Percentiles rank a stretch among this genome's conserved stretches.
phyloP scores from a whole-genome alignment of 2,888 invertebrate species.

The Tetragonisca angustula region DNA sequence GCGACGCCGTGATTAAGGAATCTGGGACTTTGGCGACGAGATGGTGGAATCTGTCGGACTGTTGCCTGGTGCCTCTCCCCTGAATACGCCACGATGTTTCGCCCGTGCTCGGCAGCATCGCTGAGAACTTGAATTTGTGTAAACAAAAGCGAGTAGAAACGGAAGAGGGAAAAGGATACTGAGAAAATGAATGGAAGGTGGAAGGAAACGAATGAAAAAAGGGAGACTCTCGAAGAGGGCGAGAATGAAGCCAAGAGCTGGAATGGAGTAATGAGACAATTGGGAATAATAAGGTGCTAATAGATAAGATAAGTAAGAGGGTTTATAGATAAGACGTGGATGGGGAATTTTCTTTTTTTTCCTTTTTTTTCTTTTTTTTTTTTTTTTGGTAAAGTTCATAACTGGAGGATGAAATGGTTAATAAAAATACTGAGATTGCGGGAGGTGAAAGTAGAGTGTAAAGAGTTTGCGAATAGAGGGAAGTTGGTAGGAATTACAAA shows the following conservation, averaged over 20 bases:
- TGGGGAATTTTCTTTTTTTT: not conserved
- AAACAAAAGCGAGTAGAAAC: constrained; percentile 48
- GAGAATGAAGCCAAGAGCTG: not conserved
- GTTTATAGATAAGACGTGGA: not conserved
- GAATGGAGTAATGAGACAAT: not conserved
- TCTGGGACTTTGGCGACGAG: not conserved
- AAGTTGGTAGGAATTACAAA: not conserved
- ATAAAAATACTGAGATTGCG: not conserved
- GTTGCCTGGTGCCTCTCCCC: constrained; percentile 33
- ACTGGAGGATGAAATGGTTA: not conserved
- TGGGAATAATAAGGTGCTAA: not conserved
- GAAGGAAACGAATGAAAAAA: not conserved
- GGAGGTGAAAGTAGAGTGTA: not conserved
- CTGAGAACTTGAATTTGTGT: constrained; percentile 58
- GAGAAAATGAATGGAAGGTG: not conserved
- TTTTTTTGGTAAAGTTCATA: too few species aligned
- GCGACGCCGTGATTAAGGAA: constrained; percentile 49
- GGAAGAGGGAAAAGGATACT: not conserved
- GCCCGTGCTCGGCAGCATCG: constrained; percentile 12
- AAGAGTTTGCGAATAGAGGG: not conserved
- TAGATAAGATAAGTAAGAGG: not conserved
- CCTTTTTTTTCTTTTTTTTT: too few species aligned
- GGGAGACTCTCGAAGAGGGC: not conserved
- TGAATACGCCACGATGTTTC: constrained; percentile 34
- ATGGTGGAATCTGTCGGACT: constrained; percentile 1